A percentile compares a stretch with the other conserved stretches of the same genome.
Conservation (phyloP, 1,140 invertebrate species). For the Parasteatoda tepidariorum region DNA sequence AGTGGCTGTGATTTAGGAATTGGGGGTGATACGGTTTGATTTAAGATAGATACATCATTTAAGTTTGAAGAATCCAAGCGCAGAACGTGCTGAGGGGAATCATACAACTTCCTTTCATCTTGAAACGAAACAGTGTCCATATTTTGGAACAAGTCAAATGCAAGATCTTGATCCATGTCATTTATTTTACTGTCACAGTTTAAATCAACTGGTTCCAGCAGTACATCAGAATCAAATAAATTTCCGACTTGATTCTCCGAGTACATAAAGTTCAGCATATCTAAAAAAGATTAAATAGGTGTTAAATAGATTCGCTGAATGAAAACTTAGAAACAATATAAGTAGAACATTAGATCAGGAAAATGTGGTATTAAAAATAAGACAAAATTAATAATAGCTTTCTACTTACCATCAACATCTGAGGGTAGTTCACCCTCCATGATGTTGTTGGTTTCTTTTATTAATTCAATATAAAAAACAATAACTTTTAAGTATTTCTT, state of each 20-base stretch:
- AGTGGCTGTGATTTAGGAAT: conserved; percentile 19
- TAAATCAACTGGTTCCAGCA: conserved; percentile 21
- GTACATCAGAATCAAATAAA: conserved; percentile 35
- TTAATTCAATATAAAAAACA: too few relatives aligned
- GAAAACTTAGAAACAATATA: too few relatives aligned
- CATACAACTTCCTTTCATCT: conserved; percentile 29
- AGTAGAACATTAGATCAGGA: too few relatives aligned
- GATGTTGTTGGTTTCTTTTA: too few relatives aligned
- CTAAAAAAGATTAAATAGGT: too few relatives aligned
- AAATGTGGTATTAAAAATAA: too few relatives aligned
- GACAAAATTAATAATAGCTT: too few relatives aligned
- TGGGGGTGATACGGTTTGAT: background rate
- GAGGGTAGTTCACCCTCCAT: too few relatives aligned
- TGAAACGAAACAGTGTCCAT: background rate
- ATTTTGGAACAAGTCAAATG: conserved; percentile 25
- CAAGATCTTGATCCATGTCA: conserved; percentile 41
- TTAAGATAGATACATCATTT: conserved; percentile 5
- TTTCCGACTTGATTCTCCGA: conserved; percentile 12
- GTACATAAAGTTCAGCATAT: conserved; percentile 47
- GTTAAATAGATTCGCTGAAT: too few relatives aligned
- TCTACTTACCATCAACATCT: too few relatives aligned
- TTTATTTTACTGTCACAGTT: conserved; percentile 9
- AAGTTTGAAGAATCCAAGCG: conserved; percentile 1
- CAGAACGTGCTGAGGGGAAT: conserved; percentile 34
- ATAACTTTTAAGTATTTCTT: too few relatives aligned